Evolutionary conservation across 2,113 vertebrate genomes (phyloP), one percentile per base, ranked within the genome.

Genomic region (Crotalus tigris): DNA sequence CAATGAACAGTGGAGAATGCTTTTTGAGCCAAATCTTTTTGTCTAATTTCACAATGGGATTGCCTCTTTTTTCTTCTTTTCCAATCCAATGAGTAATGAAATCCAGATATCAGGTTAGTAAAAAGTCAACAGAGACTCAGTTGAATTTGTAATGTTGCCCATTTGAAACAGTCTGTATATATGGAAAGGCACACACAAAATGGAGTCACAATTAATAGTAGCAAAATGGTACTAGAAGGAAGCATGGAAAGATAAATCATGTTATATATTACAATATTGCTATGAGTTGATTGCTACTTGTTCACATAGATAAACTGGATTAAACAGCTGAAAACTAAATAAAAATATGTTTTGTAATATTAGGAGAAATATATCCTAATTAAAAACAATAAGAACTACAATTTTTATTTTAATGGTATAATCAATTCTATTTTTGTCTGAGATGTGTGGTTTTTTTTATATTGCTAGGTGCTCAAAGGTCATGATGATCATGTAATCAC

Each of bases 401-500:
- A 89, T 95, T 96, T 44, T 55, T 94, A 61, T 94, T 39, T 92
- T 94, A 93, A 94, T 92, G 91, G 85, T 92, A 58, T 57, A 92
- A 85, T 93, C 5, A 90, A 95, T 94, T 94, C 24, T 86, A 12
- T 88, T 91, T 81, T 81, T 81, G 7, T 44, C 69, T 94, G n/a
- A 24, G 2, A 2, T 94, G 93, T 26, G 64, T 39, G 15, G 0
- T 49, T 0, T 0, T 92, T 49, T 61, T 13, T 94, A 51, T 93
- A 26, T 93, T 4, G 2, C 4, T 97, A 99, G 99, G 99, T 99
- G 98, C 98, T 99, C 95, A 99, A 99, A 97, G 99, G 99, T 96
- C 99, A 99, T 0, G 99, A 99, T 75, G 99, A 99, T 96, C 99
- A 99, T 0, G 99, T 99, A 95, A 99, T 99, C 97, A 99, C 99